Conservation (phyloP, 2,888 invertebrate species). For the Clivina fossor region DNA sequence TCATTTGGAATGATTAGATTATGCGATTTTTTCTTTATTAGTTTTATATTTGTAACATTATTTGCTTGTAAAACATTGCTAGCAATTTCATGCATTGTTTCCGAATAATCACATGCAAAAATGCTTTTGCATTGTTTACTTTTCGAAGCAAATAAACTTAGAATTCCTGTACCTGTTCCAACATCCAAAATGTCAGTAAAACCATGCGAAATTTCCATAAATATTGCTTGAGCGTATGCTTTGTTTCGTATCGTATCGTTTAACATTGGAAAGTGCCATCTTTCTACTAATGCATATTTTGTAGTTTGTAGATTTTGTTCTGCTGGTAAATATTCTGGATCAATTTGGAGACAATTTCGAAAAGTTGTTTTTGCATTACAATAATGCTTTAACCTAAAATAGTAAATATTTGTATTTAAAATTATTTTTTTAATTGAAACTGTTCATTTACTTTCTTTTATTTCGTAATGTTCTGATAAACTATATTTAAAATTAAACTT, state of each 20-base stretch:
- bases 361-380: conserved; percentile 47
- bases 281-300: conserved; percentile 67
- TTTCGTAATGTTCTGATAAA: no score
- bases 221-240: conserved; percentile 66
- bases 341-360: conserved; percentile 54
- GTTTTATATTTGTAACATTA: conserved; percentile 51
- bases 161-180: conserved; percentile 75
- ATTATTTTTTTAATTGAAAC: no score
- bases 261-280: conserved; percentile 84
- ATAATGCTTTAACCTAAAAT: no score
- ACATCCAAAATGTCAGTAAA: conserved; percentile 68
- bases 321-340: conserved; percentile 59
- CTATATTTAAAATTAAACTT: no score
- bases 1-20: conserved; percentile 57
- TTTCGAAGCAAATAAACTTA: conserved; percentile 66
- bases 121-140: conserved; percentile 54
- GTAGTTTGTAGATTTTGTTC: conserved; percentile 70
- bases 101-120: conserved; percentile 69
- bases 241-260: conserved; percentile 72
- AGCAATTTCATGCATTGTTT: conserved; percentile 64
- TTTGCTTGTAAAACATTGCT: conserved; percentile 59
- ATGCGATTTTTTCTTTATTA: conserved; percentile 64
- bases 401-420: no score
- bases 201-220: conserved; percentile 55
- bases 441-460: no score